Evolutionary conservation across 2,797 vertebrate genomes (phyloP), one percentile per base, ranked within the genome.

Genomic region (Cirrhinus mrigala): DNA sequence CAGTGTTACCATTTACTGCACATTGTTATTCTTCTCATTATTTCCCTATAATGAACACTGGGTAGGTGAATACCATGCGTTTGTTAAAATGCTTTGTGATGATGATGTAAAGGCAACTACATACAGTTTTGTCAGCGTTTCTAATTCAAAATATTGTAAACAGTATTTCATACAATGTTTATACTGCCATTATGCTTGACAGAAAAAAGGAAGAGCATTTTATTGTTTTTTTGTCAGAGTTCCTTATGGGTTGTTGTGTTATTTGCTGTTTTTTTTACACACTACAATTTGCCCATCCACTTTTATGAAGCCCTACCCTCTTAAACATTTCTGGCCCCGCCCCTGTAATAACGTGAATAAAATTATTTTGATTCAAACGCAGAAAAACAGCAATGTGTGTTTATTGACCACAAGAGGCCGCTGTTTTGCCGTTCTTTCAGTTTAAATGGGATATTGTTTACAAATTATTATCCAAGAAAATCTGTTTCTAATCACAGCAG

Each of bases 391-490:
- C n/a, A 4, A 33, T 44, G 9, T 20, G 16, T 24, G 12, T 82
- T 3, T 24, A 37, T 24, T 37, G 10, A 64, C 33, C 73, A 83
- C 48, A 22, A 77, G 82, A 69, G 60, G 73, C 2, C 82, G 62
- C 62, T 37, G 33, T 66, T 75, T 52, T 12, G 9, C 33, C 4
- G 4, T 52, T 22, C 5, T 82, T 82, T 22, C 16, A 27, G 10
- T 29, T 62, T 27, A 33, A 73, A 82, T 11, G 1, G 5, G 37
- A 44, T 40, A 10, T 33, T 22, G 11, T 54, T 75, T 14, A 76
- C 27, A 56, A 33, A 56, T 20, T 1, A 54, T 73, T 73, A 73
- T 18, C n/a, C 70, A 15, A 15, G 9, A 29, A 50, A 27, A 46
- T 48, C 58, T 20, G 58, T 64, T 50, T 48, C 27, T 33, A 37